Conservation (phyloP, 2,113 vertebrate genomes). For the Ancistrus triradiatus region DNA sequence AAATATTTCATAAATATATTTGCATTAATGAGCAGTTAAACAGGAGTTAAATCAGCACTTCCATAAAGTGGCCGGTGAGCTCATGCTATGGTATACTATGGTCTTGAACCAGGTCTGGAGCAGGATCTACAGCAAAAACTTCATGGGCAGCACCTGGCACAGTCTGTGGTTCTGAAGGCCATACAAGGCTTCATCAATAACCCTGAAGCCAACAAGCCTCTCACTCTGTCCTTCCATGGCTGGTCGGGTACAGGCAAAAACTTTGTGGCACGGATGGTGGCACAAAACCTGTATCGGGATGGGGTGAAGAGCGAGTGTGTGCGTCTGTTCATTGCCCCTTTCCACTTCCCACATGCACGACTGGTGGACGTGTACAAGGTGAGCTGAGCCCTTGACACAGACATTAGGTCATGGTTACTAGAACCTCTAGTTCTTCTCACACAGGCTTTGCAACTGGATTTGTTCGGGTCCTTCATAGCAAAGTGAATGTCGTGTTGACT, state of each 20-base stretch:
- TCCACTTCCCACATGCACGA: constrained; percentile 85
- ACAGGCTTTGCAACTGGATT: too few relatives aligned
- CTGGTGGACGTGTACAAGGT: constrained; percentile 87
- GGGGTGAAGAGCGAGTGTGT: constrained; percentile 86
- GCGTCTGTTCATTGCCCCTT: constrained; percentile 78
- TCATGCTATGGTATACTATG: too few relatives aligned
- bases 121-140: constrained; percentile 74
- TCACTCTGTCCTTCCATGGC: constrained; percentile 90
- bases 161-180: constrained; percentile 69
- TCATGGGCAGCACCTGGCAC: constrained; percentile 88
- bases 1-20: too few relatives aligned
- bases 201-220: constrained; percentile 71
- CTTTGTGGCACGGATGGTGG: constrained; percentile 84
- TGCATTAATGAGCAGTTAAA: too few relatives aligned
- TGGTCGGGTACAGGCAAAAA: constrained; percentile 98
- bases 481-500: too few relatives aligned
- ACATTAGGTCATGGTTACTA: too few relatives aligned
- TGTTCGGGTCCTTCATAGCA: too few relatives aligned
- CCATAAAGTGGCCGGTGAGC: too few relatives aligned
- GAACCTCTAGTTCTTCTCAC: too few relatives aligned
- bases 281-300: constrained; percentile 81
- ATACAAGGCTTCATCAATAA: constrained; percentile 75
- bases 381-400: constrained; percentile 47
- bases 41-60: too few relatives aligned
- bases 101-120: constrained; percentile 71